Evolutionary conservation across 64 coral and sea anemone species (phyloP), one percentile per base, ranked within the genome.

Genomic region (Porites australiensis): DNA sequence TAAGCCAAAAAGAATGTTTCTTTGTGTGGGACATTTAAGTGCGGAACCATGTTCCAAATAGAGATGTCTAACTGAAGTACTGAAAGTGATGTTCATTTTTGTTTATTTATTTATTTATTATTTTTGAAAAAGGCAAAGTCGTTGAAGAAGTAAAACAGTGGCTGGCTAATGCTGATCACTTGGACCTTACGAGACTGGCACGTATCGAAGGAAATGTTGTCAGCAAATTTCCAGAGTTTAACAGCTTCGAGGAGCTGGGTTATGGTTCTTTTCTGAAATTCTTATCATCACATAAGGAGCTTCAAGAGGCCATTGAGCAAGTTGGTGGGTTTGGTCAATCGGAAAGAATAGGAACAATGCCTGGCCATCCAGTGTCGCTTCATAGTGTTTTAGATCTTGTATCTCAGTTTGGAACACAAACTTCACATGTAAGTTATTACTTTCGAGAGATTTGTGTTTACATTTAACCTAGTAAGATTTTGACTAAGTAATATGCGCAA

Each of bases 211-310:
- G 77, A 16, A 37, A 71, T 60, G 70, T 98, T 8, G 57, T 64
- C 4, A 77, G 21, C 51, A 74, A 65, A 74, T 98, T 94, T 55
- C 89, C 89, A 50, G 96, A 84, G 19, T 98, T 98, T 79, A 71
- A 82, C 23, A 69, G 59, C 58, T 98, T 98, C 75, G 77, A 73
- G 59, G 86, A 73, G 1, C 72, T 98, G 23, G 96, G 96, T 75
- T 79, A 92, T 72, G 96, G 96, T 51, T 70, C 92, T 51, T 98
- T 94, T 47, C 50, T 98, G 62, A 84, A 92, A 58, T 98, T 98
- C 71, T 53, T 98, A 14, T 73, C 86, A 7, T 61, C 82, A 16
- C 76, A 98, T 63, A 89, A 94, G 44, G 93, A 98, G 44, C 58
- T 98, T 58, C 49, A 13, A 2, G 74, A 73, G 23, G 64, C 74